Percentiles rank a stretch among this genome's conserved stretches.
phyloP scores from a whole-genome alignment of 1,140 invertebrate species.

The Meloidogyne floridensis region DNA sequence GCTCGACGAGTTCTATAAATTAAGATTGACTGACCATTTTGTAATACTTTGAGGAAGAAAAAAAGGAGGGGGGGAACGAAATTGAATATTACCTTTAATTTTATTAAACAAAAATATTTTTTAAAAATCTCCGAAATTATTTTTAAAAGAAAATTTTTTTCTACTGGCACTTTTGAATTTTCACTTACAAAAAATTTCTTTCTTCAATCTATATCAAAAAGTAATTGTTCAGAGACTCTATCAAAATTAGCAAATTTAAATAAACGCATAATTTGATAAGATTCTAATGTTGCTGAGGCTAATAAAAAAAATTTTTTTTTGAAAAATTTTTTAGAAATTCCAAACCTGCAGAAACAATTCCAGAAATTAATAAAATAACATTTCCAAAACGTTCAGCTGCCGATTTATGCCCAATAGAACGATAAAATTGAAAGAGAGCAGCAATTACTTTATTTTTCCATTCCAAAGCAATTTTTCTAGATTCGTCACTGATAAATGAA shows the following conservation, averaged over 20 bases:
- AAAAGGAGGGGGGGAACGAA: no score
- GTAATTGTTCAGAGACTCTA: constrained; percentile 57
- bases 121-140: no score
- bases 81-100: no score
- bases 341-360: constrained; percentile 57
- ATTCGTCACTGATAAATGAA: constrained; percentile 46
- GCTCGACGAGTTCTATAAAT: no score
- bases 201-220: constrained; percentile 42
- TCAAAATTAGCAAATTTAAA: constrained; percentile 65
- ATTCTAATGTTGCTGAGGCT: constrained; percentile 60
- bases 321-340: neutral
- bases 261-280: constrained; percentile 64
- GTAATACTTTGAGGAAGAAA: no score
- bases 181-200: neutral
- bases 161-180: neutral
- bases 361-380: constrained; percentile 60
- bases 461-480: constrained; percentile 40
- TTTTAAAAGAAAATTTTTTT: neutral
- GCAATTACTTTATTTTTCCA: constrained; percentile 55
- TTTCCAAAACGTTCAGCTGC: constrained; percentile 57
- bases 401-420: constrained; percentile 30
- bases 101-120: no score
- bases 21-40: no score
- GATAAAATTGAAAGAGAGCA: constrained; percentile 60
- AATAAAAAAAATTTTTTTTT: neutral